phyloP scores from a whole-genome alignment of 2,888 invertebrate genomes.

The Beris chalybata region DNA sequence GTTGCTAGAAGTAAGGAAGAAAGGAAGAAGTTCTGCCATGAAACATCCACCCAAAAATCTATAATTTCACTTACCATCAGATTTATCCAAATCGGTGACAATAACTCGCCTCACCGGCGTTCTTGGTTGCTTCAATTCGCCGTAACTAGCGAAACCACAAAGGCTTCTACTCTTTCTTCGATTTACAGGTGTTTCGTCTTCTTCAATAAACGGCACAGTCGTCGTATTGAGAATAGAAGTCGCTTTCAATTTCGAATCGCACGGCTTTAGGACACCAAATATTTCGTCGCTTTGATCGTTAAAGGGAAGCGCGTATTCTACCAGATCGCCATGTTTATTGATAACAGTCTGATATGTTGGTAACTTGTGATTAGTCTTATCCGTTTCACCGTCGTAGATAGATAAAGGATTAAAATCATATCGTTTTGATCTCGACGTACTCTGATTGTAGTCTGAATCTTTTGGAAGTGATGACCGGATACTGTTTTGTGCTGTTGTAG shows the following conservation, averaged over 20 bases:
- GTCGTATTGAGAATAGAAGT: constrained; percentile 11
- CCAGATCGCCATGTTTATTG: constrained; percentile 44
- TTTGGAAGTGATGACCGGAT: constrained; percentile 11
- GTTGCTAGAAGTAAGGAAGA: not conserved
- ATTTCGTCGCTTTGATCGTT: constrained; percentile 38
- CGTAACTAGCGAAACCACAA: constrained; percentile 3
- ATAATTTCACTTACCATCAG: constrained; percentile 35
- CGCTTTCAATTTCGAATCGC: not conserved
- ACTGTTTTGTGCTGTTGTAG: not conserved
- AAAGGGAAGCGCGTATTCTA: constrained; percentile 44
- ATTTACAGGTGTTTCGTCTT: not conserved
- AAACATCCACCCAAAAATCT: not conserved
- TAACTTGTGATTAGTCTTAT: constrained; percentile 1
- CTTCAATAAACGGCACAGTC: not conserved
- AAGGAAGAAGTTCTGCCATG: no score
- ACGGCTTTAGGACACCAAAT: not conserved
- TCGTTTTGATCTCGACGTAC: constrained; percentile 24
- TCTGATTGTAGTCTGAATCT: constrained; percentile 20
- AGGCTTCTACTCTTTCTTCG: constrained; percentile 14
- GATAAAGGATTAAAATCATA: constrained; percentile 14
- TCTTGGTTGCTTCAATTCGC: not conserved
- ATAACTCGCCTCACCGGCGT: constrained; percentile 17
- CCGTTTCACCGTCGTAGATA: constrained; percentile 11
- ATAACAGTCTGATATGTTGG: constrained; percentile 43
- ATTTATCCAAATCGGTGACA: constrained; percentile 45